Evolutionary conservation across 2,888 invertebrate species (phyloP), one percentile per base, ranked within the genome.

Genomic region (Lepeophtheirus nordmannii): DNA sequence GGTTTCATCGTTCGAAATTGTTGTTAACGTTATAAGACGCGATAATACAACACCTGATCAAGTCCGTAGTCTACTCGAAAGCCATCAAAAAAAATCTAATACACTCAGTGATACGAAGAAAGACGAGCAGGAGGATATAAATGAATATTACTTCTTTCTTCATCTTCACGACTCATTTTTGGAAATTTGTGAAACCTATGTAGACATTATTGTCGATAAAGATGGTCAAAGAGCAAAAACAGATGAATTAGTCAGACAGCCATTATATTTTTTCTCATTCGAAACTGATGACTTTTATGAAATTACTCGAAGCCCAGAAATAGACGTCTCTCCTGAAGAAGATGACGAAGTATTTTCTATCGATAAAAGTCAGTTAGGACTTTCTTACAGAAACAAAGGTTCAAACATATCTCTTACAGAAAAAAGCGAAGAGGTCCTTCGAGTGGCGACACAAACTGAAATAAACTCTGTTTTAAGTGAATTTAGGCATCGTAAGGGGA

Each of bases 1-100:
- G 64, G 87, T 91, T 68, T 84, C 89, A 0, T 77, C 92, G 56
- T 85, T 92, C 41, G 90, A 93, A 73, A 81, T 91, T 68, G 88
- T 87, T 74, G 79, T 89, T 56, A 83, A 82, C 70, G 85, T 85
- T 39, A 65, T 68, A 9, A 68, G 71, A 0, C 72, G 71, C 11
- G 72, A 72, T 3, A 68, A 69, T 1, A 73, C 73, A 0, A 74
- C 74, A 10, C 65, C 74, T 10, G 74, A 76, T 2, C 70, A 71
- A 14, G 70, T 71, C 5, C 72, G 72, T 67, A 69, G 69, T 14
- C 57, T 53, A 9, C 68, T 62, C 10, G 62, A 63, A 22, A 23
- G 39, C 39, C 58, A 53, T 46, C 22, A 57, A 14, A 22, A 22
- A 37, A 67, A 41, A 20, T 57, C 17, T 9, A 66, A 69, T 1